A percentile compares a stretch with the other conserved stretches of the same genome.
These are phyloP conservation scores for Oreochromis spilurus DNA, from an alignment of 2,113 vertebrate species.

Conservation along the genomic window DNA sequence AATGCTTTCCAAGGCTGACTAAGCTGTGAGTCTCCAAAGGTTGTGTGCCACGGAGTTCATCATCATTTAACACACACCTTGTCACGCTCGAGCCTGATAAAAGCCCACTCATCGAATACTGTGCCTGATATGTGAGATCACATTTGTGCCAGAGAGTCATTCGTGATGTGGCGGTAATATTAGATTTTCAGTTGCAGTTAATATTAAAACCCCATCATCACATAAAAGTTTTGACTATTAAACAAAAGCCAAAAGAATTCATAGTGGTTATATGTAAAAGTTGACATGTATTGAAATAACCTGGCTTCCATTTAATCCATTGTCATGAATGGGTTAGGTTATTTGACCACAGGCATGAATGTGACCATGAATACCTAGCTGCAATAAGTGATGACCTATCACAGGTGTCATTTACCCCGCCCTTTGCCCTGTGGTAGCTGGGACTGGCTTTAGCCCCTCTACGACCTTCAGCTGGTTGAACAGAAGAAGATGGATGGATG, in stretches of 20 bases:
- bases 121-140: background rate
- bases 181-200: background rate
- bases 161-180: background rate
- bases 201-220: background rate
- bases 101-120: background rate
- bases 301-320: background rate
- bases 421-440: background rate
- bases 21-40: background rate
- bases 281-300: background rate
- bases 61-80: background rate
- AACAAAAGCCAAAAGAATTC: background rate
- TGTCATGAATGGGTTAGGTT: background rate
- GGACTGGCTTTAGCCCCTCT: background rate
- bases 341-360: background rate
- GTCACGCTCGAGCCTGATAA: background rate
- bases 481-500: background rate
- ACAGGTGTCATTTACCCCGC: background rate
- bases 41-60: background rate
- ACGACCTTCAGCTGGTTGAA: background rate
- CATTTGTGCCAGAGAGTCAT: background rate
- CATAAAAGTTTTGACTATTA: background rate
- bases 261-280: background rate
- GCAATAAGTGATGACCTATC: background rate
- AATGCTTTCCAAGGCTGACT: background rate
- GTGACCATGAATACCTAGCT: background rate